Base-by-base conservation (phyloP, 2,888 invertebrate genomes). In the Sipha maydis region DNA sequence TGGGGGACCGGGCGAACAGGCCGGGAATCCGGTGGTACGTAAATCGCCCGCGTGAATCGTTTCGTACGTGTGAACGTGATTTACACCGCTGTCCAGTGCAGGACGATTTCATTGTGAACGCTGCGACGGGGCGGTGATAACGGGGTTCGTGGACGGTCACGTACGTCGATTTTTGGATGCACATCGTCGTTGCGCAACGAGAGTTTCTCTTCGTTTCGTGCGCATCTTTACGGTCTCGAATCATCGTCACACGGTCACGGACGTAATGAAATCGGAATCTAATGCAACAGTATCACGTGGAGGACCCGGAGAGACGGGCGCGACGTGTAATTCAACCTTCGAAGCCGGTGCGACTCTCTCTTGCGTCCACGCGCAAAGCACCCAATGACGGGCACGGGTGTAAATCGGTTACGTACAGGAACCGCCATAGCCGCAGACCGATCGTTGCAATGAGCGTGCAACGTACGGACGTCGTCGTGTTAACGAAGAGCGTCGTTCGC, bases 81-180 rank as follows among this genome's bases (percentile, higher is more conserved):
- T 5, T 41, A 41, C 7, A 5, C 38, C 3, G n/a, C n/a, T n/a
- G n/a, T n/a, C n/a, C n/a, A n/a, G 21, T 14, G 61, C 61, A 61
- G 21, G 21, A 21, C 21, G 61, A 21, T 19, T 25, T 80, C 41
- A 67, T 80, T 80, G 67, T 8, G n/a, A 21, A 38, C 14, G 75
- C 75, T 25, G 75, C 38, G 25, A 38, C 38, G 34, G 73, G 9
- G 25, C 41, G n/a, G 17, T n/a, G 61, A 41, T 80, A 80, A 69
- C 80, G 80, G 80, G 38, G 21, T 21, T 8, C 56, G 21, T 4
- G 25, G 69, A 69, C 69, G 82, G 69, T 82, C 82, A 82, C 82
- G 82, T 82, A 82, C 82, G n/a, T 67, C 69, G 48, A 5, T 41
- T 69, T 69, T 82, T 56, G 79, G 79, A 61, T 25, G 56, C 9